phyloP scores from a whole-genome alignment of 2,888 invertebrate species.

The Dione juno region DNA sequence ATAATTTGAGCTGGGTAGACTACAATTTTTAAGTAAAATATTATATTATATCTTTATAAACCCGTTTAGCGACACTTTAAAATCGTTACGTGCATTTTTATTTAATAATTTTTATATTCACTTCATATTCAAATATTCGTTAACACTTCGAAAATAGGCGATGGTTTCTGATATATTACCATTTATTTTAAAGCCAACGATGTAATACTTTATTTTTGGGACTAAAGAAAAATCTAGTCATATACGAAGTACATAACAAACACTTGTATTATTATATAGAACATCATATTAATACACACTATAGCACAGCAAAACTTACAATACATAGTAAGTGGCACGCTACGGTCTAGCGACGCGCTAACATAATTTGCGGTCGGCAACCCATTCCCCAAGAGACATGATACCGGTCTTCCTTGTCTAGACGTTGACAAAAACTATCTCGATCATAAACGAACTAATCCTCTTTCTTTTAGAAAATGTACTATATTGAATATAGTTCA shows the following conservation, averaged over 20 bases:
- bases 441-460: not conserved
- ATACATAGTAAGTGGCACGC: constrained; percentile 57
- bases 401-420: constrained; percentile 68
- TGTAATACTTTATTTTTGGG: not conserved
- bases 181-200: not conserved
- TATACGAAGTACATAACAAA: not conserved
- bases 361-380: constrained; percentile 76
- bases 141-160: not conserved
- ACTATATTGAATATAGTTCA: not conserved
- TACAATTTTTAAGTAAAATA: not conserved
- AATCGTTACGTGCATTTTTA: not conserved
- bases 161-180: not conserved
- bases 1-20: not conserved
- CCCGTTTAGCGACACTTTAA: not conserved
- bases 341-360: constrained; percentile 68
- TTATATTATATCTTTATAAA: not conserved
- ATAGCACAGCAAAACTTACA: constrained; percentile 34
- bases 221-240: not conserved
- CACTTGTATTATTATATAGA: constrained; percentile 2
- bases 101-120: not conserved
- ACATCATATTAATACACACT: constrained; percentile 16
- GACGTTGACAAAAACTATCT: constrained; percentile 53
- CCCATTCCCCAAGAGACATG: constrained; percentile 65
- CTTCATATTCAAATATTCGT: not conserved
- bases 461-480: not conserved